Evolutionary conservation across 2,113 vertebrate genomes (phyloP), one percentile per base, ranked within the genome.

Genomic region (Tyrannus savana): DNA sequence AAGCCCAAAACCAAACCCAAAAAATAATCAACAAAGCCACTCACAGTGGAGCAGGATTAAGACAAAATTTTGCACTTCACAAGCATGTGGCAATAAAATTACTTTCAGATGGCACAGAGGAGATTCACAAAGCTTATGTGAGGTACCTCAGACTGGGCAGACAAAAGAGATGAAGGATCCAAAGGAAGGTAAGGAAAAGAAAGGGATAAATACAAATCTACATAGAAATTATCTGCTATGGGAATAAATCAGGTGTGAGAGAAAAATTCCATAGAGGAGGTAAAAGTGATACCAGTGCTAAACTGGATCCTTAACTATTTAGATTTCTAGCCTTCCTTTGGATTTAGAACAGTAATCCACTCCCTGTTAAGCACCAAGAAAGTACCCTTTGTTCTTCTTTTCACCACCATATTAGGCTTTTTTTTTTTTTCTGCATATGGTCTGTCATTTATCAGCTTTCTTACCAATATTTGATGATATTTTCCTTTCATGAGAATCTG

Each of bases 171-270:
- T 41, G 11, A 39, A 62, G 11, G 30, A 60, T 79, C 23, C 23
- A 64, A 59, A 85, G 46, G 82, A 72, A 60, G 18, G 33, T 16
- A 23, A 42, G 49, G 22, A 74, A 85, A 58, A n/a, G 14, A 41
- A 80, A 77, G 33, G 2, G 12, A 46, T 52, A 5, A 18, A 39
- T 67, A 47, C 23, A 44, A 31, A 4, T 7, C 6, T 7, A 25
- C 5, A 35, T 0, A 3, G 31, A 62, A 79, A 49, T 71, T 0
- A 82, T 28, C 25, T 63, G 14, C 15, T 10, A 13, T 19, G 14
- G 49, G 58, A 87, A 64, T 22, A 84, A 47, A 33, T 64, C 3
- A 5, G 15, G 4, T 14, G 18, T 11, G 30, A 60, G 16, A 71
- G 19, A 60, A 24, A 74, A 67, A 41, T 17, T 10, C 3, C 17